A percentile compares a stretch with the other conserved stretches of the same genome.
Evolutionary conservation across 2,888 invertebrate genomes (phyloP).

Genomic region (Andrena flavipes): DNA sequence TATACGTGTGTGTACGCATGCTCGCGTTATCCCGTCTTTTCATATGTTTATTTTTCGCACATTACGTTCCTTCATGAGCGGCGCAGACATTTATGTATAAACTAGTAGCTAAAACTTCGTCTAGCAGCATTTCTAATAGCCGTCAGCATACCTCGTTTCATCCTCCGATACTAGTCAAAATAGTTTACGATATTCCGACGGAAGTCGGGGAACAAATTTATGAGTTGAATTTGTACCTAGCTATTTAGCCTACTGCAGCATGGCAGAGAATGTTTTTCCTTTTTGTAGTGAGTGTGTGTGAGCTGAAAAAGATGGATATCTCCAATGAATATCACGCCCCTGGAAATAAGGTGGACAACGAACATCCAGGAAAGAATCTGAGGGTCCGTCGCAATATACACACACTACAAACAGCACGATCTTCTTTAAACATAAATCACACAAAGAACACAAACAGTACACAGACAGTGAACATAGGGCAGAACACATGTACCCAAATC

Average conservation of each 20-base stretch:
- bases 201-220: constrained; percentile 24
- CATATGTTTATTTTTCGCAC: constrained; percentile 62
- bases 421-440: constrained; percentile 74
- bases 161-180: constrained; percentile 22
- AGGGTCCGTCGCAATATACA: constrained; percentile 78
- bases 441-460: constrained; percentile 77
- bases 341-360: constrained; percentile 76
- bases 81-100: constrained; percentile 48
- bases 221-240: constrained; percentile 58
- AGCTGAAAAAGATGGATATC: constrained; percentile 84
- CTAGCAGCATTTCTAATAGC: constrained; percentile 51
- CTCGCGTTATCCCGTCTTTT: constrained; percentile 57
- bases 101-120: constrained; percentile 43
- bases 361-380: constrained; percentile 79
- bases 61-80: constrained; percentile 44
- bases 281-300: constrained; percentile 84
- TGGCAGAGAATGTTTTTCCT: constrained; percentile 82
- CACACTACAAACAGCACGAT: constrained; percentile 76
- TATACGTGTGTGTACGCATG: constrained; percentile 61
- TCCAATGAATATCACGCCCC: constrained; percentile 76
- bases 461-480: constrained; percentile 79
- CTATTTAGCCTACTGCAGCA: constrained; percentile 79
- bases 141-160: constrained; percentile 25
- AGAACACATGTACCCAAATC: constrained; percentile 81
- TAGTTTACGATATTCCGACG: constrained; percentile 23